Evolutionary conservation across 2,113 vertebrate species (phyloP).

Genomic region (Hystrix brachyura): DNA sequence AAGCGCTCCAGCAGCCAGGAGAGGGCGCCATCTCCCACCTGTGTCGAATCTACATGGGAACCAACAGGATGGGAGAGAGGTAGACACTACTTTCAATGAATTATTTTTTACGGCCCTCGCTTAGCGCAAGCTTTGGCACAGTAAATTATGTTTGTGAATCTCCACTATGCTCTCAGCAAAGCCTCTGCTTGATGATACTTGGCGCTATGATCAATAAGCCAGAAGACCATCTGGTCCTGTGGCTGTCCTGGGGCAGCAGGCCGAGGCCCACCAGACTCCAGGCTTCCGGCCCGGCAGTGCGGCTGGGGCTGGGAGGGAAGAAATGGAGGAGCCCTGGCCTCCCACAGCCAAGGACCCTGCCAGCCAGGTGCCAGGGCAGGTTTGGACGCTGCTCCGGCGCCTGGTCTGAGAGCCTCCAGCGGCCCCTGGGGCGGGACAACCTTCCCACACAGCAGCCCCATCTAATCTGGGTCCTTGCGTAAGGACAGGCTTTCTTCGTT

Average conservation of each 20-base stretch:
- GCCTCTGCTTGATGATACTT: not conserved
- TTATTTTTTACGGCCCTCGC: not conserved
- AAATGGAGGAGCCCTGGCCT: not conserved
- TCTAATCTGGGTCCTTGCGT: conserved; percentile 48
- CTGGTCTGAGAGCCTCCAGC: not conserved
- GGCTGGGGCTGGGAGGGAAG: not conserved
- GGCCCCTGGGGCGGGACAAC: not conserved
- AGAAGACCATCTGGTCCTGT: not conserved
- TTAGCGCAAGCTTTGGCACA: not conserved
- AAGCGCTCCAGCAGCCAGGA: conserved; percentile 45
- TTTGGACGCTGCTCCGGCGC: not conserved
- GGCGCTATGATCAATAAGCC: not conserved
- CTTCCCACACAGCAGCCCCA: not conserved
- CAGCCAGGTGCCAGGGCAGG: not conserved
- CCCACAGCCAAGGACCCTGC: not conserved
- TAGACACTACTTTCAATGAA: not conserved
- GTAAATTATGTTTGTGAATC: not conserved
- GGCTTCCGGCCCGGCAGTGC: too few relatives aligned
- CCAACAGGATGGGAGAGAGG: not conserved
- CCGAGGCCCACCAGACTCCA: too few relatives aligned
- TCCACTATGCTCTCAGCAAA: not conserved
- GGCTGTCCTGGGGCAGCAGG: not conserved
- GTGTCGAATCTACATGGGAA: not conserved
- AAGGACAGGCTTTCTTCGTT: conserved; percentile 44
- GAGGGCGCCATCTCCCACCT: conserved; percentile 68